Evolutionary conservation across 2,113 vertebrate genomes (phyloP).

Genomic region (Mobula birostris): DNA sequence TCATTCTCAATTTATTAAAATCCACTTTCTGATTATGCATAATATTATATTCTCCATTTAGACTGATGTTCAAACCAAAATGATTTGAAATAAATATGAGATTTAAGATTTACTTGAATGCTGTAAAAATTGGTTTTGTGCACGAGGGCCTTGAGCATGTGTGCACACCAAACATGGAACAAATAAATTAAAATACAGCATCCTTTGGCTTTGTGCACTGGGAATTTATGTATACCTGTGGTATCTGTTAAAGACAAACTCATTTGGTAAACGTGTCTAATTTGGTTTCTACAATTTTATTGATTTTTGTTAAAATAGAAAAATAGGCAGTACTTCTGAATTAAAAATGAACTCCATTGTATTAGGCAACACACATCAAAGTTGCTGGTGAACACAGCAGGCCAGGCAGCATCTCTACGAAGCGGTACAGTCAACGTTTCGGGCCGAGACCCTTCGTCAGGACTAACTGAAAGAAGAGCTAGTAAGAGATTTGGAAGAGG

Average conservation of each 20-base stretch:
- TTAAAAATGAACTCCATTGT: accelerated
- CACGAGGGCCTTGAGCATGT: neutral
- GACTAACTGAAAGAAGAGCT: no score
- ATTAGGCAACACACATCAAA: neutral
- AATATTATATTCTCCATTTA: neutral
- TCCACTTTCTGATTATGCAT: neutral
- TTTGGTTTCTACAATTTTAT: neutral
- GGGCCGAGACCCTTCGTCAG: no score
- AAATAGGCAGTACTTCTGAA: neutral
- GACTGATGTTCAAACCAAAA: neutral
- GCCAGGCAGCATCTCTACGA: no score
- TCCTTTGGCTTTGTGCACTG: neutral
- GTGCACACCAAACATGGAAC: neutral
- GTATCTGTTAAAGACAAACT: neutral
- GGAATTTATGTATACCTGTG: neutral
- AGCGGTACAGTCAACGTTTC: no score
- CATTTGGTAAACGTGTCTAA: neutral
- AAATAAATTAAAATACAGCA: neutral
- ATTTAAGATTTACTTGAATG: neutral
- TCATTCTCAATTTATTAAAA: neutral
- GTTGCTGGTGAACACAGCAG: no score
- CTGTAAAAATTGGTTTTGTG: neutral
- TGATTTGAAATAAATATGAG: neutral
- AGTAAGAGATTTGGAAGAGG: no score
- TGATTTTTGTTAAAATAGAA: neutral